Percentiles rank a stretch among this genome's conserved stretches.
These are phyloP conservation scores for Glaucomys volans DNA, from an alignment of 2,113 vertebrate genomes.

Conservation along the genomic window DNA sequence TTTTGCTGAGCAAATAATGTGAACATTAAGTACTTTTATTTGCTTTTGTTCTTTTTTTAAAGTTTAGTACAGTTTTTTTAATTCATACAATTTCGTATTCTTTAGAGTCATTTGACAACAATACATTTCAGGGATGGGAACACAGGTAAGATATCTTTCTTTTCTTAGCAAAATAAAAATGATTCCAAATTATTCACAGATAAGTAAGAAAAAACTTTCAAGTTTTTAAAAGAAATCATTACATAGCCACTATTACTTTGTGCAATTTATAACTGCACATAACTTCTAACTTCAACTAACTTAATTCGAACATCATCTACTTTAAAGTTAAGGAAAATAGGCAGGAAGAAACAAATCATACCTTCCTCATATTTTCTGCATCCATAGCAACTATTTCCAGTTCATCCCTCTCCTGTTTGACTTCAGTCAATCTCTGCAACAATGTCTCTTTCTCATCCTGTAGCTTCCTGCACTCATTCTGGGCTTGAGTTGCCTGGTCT, in stretches of 20 bases:
- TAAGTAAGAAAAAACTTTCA: neutral
- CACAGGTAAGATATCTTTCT: conserved; percentile 25
- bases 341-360: conserved; percentile 75
- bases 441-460: conserved; percentile 90
- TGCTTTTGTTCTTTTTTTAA: neutral
- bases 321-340: neutral
- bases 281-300: neutral
- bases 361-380: conserved; percentile 89
- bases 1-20: conserved; percentile 37
- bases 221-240: neutral
- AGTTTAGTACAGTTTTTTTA: neutral
- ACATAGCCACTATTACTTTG: neutral
- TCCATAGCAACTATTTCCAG: conserved; percentile 88
- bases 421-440: conserved; percentile 87
- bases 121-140: neutral
- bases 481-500: conserved; percentile 89
- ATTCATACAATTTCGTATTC: neutral
- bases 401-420: conserved; percentile 88
- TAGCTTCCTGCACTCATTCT: conserved; percentile 88
- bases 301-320: neutral
- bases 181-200: neutral
- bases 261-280: neutral
- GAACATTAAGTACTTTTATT: too few relatives aligned
- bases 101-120: conserved; percentile 21
- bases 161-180: conserved; percentile 47